A percentile compares a stretch with the other conserved stretches of the same genome.
phyloP scores from a whole-genome alignment of 2,113 vertebrate genomes.

The Acinonyx jubatus region DNA sequence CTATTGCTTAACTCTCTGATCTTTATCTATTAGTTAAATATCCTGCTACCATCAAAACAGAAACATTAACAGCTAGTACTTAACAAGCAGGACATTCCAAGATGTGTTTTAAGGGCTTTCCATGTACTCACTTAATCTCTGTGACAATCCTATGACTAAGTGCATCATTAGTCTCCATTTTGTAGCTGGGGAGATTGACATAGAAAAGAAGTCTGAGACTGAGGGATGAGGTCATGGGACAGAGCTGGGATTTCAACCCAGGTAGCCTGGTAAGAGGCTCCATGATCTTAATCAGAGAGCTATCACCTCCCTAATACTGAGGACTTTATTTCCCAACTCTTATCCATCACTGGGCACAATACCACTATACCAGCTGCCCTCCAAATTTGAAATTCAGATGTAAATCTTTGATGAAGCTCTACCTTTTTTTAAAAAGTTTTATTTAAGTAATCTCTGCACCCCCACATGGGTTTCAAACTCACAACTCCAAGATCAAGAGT shows the following conservation, averaged over 20 bases:
- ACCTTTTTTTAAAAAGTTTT: too few species aligned
- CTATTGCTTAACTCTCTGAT: not conserved
- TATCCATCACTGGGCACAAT: not conserved
- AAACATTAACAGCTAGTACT: not conserved
- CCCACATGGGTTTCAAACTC: too few species aligned
- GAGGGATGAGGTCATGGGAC: not conserved
- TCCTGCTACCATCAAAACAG: not conserved
- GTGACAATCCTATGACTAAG: not conserved
- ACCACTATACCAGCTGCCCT: not conserved
- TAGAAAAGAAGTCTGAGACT: not conserved
- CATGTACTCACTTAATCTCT: not conserved
- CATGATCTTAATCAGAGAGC: not conserved
- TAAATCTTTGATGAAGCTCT: not conserved
- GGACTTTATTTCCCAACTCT: not conserved
- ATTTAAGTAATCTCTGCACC: too few species aligned
- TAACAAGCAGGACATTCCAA: not conserved
- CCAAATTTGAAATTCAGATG: not conserved
- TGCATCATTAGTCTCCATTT: not conserved
- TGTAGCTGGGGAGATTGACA: not conserved
- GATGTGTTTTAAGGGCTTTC: slow-evolving; percentile 7
- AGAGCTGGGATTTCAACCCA: not conserved
- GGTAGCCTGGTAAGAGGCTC: not conserved
- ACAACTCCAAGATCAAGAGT: too few species aligned
- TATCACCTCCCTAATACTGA: not conserved
- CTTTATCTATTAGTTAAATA: not conserved